Percentiles rank a stretch among this genome's conserved stretches.
Evolutionary conservation across 2,797 vertebrate species (phyloP).

Genomic region (Lepidocolaptes lacrymiger): DNA sequence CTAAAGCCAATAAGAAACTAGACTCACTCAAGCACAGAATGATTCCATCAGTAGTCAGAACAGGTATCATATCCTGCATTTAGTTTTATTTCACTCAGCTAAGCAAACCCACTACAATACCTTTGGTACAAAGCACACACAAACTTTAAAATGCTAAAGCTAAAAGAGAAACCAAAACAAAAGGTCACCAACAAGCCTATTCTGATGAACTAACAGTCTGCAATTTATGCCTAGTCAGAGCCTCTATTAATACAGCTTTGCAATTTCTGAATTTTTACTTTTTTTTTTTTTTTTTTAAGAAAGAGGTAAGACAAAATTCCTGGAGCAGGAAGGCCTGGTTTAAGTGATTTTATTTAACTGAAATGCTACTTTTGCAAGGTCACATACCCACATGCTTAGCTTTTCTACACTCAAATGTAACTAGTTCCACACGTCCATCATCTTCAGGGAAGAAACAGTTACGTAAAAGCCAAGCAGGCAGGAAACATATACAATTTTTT

Average conservation of each 20-base stretch:
- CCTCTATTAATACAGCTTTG: background rate
- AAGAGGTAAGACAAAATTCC: background rate
- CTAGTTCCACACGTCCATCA: background rate
- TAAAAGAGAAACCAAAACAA: background rate
- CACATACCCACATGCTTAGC: background rate
- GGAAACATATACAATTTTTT: background rate
- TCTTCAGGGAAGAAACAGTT: background rate
- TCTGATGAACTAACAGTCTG: constrained; percentile 2
- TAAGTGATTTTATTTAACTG: constrained; percentile 32
- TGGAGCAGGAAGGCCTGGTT: background rate
- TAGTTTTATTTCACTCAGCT: background rate
- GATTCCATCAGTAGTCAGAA: background rate
- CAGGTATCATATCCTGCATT: accelerated
- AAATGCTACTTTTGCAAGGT: constrained; percentile 2
- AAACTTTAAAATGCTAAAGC: background rate
- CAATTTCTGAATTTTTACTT: background rate
- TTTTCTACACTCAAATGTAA: constrained; percentile 14
- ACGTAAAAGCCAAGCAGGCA: background rate
- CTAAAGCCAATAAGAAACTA: background rate
- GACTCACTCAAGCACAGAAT: background rate
- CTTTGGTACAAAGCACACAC: background rate
- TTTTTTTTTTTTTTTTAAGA: background rate
- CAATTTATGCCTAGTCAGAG: background rate
- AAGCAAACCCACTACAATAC: background rate
- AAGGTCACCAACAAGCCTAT: background rate